Conservation (phyloP, 2,113 vertebrate species). For the Paedocypris sp. region DNA sequence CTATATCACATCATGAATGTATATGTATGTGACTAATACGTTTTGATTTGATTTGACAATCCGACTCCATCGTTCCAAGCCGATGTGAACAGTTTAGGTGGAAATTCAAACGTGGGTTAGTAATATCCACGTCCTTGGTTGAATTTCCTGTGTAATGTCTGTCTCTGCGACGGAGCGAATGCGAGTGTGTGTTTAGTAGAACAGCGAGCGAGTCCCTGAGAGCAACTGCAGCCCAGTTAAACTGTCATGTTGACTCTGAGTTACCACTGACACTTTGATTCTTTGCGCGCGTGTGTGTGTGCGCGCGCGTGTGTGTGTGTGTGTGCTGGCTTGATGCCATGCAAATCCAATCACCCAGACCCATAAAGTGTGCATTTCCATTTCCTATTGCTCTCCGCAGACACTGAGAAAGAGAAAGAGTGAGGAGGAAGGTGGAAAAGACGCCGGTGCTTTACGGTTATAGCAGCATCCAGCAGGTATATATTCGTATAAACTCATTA, state of each 20-base stretch:
- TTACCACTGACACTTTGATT: slow-evolving; percentile 30
- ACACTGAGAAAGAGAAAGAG: slow-evolving; percentile 10
- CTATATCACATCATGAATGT: too few relatives aligned
- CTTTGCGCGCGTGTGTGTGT: slow-evolving; percentile 2
- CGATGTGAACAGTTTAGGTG: slow-evolving; percentile 7
- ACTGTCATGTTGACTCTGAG: slow-evolving; percentile 39
- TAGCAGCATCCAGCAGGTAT: slow-evolving; percentile 9
- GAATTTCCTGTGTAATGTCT: slow-evolving; percentile 2
- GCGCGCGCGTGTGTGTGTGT: slow-evolving; percentile 28
- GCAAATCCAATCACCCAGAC: slow-evolving; percentile 40
- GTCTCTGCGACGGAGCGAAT: slow-evolving; percentile 3
- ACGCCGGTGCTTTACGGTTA: slow-evolving; percentile 9
- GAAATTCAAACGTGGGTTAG: neutral
- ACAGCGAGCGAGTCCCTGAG: slow-evolving; percentile 30
- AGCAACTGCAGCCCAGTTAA: slow-evolving; percentile 35
- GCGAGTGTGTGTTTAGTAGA: neutral
- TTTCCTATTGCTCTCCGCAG: slow-evolving; percentile 36
- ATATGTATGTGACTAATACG: slow-evolving; percentile 2
- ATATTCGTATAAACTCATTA: slow-evolving; percentile 14
- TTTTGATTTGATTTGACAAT: neutral
- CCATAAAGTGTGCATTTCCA: slow-evolving; percentile 40
- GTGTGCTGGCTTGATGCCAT: slow-evolving; percentile 33
- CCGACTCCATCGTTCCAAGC: neutral
- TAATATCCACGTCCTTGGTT: neutral
- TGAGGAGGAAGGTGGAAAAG: neutral